Evolutionary conservation across 2,113 vertebrate species (phyloP).

Genomic region (Barbus barbus): DNA sequence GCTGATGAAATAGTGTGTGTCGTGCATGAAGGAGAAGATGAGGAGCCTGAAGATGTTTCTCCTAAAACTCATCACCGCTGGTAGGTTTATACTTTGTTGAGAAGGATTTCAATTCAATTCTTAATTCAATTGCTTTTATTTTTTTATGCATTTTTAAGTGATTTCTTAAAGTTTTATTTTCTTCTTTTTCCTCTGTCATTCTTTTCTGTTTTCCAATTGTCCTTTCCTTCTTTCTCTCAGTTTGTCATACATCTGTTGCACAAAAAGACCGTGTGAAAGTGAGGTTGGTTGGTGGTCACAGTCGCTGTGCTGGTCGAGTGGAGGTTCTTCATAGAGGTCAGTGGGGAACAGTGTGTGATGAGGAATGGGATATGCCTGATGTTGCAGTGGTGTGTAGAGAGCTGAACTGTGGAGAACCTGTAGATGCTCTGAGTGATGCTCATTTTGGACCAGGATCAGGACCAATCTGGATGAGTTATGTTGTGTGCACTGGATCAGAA

Average conservation of each 20-base stretch:
- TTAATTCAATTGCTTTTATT: not conserved
- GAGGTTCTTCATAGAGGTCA: no score
- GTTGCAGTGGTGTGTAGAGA: slow-evolving; percentile 41
- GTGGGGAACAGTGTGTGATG: slow-evolving; percentile 42
- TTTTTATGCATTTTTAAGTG: not conserved
- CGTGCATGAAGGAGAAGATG: not conserved
- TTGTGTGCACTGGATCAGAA: slow-evolving; percentile 8
- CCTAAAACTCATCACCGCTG: slow-evolving; percentile 2
- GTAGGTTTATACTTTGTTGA: slow-evolving; percentile 10
- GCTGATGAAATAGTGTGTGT: not conserved
- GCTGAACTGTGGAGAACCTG: slow-evolving; percentile 32
- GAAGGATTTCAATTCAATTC: rapidly evolving
- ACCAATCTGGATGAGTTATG: not conserved
- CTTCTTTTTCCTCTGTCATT: not conserved
- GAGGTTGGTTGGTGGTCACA: not conserved
- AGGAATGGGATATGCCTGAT: not conserved
- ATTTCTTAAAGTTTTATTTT: not conserved
- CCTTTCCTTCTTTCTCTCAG: not conserved
- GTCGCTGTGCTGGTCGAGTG: slow-evolving; percentile 32
- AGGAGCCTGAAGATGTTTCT: slow-evolving; percentile 6
- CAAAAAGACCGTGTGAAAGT: not conserved
- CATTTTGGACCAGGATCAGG: slow-evolving; percentile 25
- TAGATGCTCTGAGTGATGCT: not conserved
- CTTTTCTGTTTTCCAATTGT: not conserved
- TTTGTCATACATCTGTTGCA: not conserved